phyloP scores from a whole-genome alignment of 2,797 vertebrate species.

The Eospalax fontanierii region DNA sequence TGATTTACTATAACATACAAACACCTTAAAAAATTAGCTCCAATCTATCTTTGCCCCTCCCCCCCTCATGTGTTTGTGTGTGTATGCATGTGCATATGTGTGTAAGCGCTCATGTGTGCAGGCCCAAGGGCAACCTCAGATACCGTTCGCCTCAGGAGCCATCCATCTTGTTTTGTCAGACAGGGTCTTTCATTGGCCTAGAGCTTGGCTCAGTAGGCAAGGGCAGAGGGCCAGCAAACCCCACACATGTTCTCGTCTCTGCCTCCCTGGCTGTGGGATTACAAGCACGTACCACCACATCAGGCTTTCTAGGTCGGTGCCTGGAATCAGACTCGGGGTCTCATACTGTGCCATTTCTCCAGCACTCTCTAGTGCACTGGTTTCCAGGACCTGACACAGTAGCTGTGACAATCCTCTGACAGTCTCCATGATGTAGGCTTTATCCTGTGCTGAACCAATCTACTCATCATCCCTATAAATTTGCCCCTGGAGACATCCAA shows the following conservation, averaged over 20 bases:
- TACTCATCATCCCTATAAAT: neutral
- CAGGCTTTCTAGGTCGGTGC: neutral
- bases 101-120: neutral
- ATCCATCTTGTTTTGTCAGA: neutral
- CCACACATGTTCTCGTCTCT: neutral
- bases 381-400: neutral
- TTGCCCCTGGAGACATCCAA: neutral
- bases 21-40: slow-evolving; percentile 25
- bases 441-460: no score
- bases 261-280: neutral
- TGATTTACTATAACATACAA: slow-evolving; percentile 79
- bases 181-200: neutral
- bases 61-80: neutral
- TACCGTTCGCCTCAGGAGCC: neutral
- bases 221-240: neutral
- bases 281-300: neutral
- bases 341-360: neutral
- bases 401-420: neutral
- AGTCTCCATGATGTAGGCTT: neutral
- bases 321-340: neutral
- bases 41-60: neutral
- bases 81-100: neutral
- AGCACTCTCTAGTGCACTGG: neutral
- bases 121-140: neutral
- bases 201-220: neutral